Conservation (phyloP, 2,888 invertebrate genomes). For the Heliconius erato region DNA sequence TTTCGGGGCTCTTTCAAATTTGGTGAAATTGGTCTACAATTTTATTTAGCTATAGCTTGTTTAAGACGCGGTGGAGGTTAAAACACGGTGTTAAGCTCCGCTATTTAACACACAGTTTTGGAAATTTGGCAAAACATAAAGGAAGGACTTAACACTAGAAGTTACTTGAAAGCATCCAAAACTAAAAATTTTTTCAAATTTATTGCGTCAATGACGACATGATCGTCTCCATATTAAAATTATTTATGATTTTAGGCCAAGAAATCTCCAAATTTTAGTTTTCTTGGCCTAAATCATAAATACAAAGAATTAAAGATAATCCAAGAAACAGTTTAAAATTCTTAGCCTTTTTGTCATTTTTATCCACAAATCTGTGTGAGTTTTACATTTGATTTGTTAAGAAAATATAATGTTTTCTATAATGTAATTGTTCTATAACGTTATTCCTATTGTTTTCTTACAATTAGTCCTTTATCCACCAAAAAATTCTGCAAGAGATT, state of each 20-base stretch:
- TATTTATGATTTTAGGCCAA: no score
- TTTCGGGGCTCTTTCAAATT: conserved; percentile 11
- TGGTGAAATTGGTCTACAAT: background rate
- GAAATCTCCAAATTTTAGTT: background rate
- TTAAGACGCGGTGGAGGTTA: no score
- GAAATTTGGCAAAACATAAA: background rate
- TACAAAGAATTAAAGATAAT: background rate
- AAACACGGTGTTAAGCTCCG: no score
- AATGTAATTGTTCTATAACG: no score
- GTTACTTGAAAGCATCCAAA: background rate
- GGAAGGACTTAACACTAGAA: background rate
- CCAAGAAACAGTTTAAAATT: background rate
- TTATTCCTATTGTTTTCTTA: no score
- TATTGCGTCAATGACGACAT: background rate
- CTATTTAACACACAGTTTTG: background rate
- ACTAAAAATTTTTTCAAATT: background rate
- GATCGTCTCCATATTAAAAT: no score
- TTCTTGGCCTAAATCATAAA: background rate
- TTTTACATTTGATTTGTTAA: background rate
- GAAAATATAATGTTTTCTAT: no score
- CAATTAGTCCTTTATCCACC: no score
- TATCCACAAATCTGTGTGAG: conserved; percentile 1
- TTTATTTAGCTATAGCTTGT: background rate
- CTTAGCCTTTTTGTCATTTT: background rate
- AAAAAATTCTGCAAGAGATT: no score